Evolutionary conservation across 2,888 invertebrate species (phyloP), one percentile per base, ranked within the genome.

Genomic region (Noctua janthe): DNA sequence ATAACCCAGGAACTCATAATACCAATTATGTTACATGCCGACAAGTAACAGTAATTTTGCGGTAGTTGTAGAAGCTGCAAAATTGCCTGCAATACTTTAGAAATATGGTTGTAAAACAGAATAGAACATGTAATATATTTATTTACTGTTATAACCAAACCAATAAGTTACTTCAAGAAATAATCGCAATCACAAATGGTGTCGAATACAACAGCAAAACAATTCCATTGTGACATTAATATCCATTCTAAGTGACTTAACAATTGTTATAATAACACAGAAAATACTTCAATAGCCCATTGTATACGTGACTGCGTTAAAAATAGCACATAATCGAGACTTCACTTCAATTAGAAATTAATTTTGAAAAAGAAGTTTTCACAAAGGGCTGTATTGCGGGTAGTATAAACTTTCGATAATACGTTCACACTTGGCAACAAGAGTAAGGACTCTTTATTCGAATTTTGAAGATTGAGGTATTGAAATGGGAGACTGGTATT

Each of bases 231-330:
- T 49, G 73, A 69, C 75, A 71, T 62, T 59, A 62, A 74, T 47
- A 76, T 15, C 29, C 10, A 51, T 67, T 86, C 17, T 69, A 75
- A 64, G 6, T 70, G 64, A 78, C 73, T 71, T 35, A 82, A 74
- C 64, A 85, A 85, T 81, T 86, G 77, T 77, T 56, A 69, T 43
- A 35, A 29, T 70, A 87, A 20, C 74, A 54, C n/a, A 49, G 59
- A 73, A 85, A 78, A 64, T 56, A 67, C 43, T 86, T 76, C 47
- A 82, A 69, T 59, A 54, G 75, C 43, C 73, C 59, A 76, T 81
- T 86, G 51, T 76, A 70, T 56, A 75, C 73, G 67, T 85, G 70
- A n/a, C 15, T n/a, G 0, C 20, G 67, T 71, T 88, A 76, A 88
- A 86, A 86, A 82, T 78, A 82, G n/a, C 62, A 59, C 56, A 47